Base-by-base conservation (phyloP, 1,140 invertebrate genomes). In the Drosophila sp. region DNA sequence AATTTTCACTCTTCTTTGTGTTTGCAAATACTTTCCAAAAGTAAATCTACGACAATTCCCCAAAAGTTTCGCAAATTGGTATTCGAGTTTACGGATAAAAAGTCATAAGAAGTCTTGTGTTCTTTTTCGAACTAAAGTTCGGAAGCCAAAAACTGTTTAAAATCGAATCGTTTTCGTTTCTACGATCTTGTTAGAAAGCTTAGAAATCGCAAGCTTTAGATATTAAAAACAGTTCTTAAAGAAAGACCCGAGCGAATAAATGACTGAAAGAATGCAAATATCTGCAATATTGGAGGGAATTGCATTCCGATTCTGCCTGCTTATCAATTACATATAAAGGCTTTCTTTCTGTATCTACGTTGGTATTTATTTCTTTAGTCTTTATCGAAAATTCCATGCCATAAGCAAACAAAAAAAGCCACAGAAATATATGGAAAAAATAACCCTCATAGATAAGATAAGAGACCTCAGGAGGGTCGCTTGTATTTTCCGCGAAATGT, bases 361-460 rank as follows among this genome's bases (percentile, higher is more conserved):
- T 66, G 38, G 44, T 47, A 44, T 33, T 54, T 33, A 50, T 60
- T 61, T 50, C 41, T 70, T 64, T 25, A 54, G 54, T 44, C 38
- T 70, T 73, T 83, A 82, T 83, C 82, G 72, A 63, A 62, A 87
- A 79, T 83, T 76, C 79, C 72, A 66, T 69, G 66, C 60, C 44
- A 69, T 27, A 76, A 68, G 68, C 47, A 76, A 76, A 72, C 65
- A 29, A 33, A 47, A 54, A 47, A 27, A 7, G 30, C n/a, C 32
- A 57, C 6, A 57, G 17, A 17, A 54, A 65, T 57, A 44, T 57
- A 17, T 50, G 55, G n/a, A 40, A 57, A 58, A 57, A 60, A 41
- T 61, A 10, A 41, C 64, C 64, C 66, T 57, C 8, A 27, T 50
- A 50, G 76, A 79, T 79, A 79, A 79, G 76, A 79, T 79, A 79